Evolutionary conservation across 2,888 invertebrate species (phyloP).

Genomic region (Epirrhoe tristata): DNA sequence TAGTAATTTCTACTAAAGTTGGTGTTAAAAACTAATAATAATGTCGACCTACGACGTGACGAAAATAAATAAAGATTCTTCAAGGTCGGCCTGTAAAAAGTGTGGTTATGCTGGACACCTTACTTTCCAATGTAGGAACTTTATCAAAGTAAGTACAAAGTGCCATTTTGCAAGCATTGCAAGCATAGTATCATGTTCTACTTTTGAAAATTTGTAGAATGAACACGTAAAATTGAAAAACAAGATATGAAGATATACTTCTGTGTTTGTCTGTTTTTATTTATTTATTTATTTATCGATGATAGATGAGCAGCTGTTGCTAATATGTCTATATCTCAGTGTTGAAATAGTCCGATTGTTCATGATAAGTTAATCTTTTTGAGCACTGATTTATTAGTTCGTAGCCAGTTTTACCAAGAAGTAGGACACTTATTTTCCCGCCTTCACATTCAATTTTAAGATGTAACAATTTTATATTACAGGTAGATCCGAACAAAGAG

Average conservation of each 20-base stretch:
- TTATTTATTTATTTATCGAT: no score
- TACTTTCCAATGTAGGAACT: slow-evolving; percentile 98
- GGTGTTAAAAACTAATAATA: slow-evolving; percentile 22
- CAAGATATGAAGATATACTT: no score
- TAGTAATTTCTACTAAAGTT: slow-evolving; percentile 11
- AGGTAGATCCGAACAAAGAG: slow-evolving; percentile 96
- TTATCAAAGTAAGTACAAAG: slow-evolving; percentile 89
- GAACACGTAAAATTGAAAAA: not conserved
- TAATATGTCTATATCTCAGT: no score
- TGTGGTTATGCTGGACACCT: slow-evolving; percentile 98
- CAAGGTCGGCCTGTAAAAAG: slow-evolving; percentile 96
- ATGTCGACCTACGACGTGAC: slow-evolving; percentile 77
- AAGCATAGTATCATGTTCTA: not conserved
- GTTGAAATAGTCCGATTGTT: no score
- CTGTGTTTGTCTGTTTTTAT: no score
- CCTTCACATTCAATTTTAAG: no score
- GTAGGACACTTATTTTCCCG: no score
- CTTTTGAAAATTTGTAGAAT: not conserved
- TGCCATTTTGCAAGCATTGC: not conserved
- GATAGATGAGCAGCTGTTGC: no score
- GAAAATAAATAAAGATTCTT: slow-evolving; percentile 88
- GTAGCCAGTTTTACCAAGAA: no score
- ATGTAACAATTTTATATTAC: no score
- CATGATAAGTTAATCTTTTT: no score
- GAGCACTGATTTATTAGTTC: no score